Percentiles rank a stretch among this genome's conserved stretches.
Evolutionary conservation across 2,888 invertebrate genomes (phyloP).

Genomic region (Trachelus iudaicus): DNA sequence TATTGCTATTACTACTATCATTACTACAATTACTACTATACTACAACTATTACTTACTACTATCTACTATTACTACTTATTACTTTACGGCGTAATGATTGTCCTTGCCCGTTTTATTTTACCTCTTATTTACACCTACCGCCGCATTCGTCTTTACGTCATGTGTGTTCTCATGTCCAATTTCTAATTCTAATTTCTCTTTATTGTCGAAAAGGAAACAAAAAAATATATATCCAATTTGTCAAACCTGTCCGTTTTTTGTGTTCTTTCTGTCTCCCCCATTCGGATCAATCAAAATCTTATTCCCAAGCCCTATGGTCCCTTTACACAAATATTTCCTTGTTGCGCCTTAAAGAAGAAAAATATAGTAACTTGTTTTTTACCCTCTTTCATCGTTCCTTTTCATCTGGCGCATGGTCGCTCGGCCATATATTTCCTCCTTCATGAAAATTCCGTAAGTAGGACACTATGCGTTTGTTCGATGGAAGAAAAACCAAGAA

Average conservation of each 20-base stretch:
- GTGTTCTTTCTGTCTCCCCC: constrained; percentile 46
- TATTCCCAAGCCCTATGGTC: not conserved
- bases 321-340: not conserved
- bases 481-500: not conserved
- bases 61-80: constrained; percentile 8
- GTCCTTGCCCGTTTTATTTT: constrained; percentile 14
- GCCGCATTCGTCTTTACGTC: constrained; percentile 18
- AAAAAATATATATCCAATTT: constrained; percentile 45
- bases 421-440: not conserved
- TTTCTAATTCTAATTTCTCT: constrained; percentile 26
- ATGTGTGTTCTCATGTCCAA: constrained; percentile 25
- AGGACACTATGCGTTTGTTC: not conserved
- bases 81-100: constrained; percentile 6
- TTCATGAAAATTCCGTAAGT: not conserved
- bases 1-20: constrained; percentile 1
- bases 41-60: constrained; percentile 7
- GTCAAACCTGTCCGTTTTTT: constrained; percentile 52
- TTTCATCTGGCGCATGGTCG: not conserved
- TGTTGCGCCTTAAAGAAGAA: not conserved
- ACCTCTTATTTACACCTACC: constrained; percentile 11
- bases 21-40: constrained; percentile 6
- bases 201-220: constrained; percentile 28
- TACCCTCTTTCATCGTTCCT: not conserved
- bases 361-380: not conserved
- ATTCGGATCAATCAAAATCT: constrained; percentile 6